These are phyloP conservation scores for Paralichthys olivaceus DNA, from an alignment of 2,113 vertebrate species.

Conservation along the genomic window DNA sequence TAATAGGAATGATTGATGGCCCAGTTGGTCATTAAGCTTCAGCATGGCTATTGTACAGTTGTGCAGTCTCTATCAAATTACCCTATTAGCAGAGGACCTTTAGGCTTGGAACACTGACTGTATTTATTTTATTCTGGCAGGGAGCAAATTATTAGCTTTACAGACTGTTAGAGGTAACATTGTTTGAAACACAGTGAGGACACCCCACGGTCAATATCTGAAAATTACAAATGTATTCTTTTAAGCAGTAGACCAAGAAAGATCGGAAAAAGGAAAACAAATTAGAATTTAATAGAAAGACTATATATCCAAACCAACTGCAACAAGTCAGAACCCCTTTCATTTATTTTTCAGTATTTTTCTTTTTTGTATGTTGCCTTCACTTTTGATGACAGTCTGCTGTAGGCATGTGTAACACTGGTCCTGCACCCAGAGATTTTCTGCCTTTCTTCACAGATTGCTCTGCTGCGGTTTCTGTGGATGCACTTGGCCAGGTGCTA, in stretches of 20 bases:
- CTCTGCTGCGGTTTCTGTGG: too few species aligned
- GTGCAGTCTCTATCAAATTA: not conserved
- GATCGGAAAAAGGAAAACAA: not conserved
- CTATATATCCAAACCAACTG: not conserved
- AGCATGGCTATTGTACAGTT: too few species aligned
- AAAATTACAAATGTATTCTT: not conserved
- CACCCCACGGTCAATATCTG: not conserved
- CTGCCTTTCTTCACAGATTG: not conserved
- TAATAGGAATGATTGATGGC: not conserved
- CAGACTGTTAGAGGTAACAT: not conserved
- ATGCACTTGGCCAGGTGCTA: not conserved
- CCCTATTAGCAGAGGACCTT: not conserved
- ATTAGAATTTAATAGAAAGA: not conserved
- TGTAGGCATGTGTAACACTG: not conserved
- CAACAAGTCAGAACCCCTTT: not conserved
- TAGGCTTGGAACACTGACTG: not conserved
- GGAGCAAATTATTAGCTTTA: not conserved
- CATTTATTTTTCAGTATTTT: not conserved
- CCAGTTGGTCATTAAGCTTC: not conserved
- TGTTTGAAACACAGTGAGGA: not conserved
- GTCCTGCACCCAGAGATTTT: not conserved
- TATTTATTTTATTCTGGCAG: not conserved
- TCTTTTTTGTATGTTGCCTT: not conserved
- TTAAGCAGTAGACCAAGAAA: not conserved
- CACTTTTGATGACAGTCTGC: not conserved